Conservation (phyloP, 2,888 invertebrate species). For the Diarsia mendica region DNA sequence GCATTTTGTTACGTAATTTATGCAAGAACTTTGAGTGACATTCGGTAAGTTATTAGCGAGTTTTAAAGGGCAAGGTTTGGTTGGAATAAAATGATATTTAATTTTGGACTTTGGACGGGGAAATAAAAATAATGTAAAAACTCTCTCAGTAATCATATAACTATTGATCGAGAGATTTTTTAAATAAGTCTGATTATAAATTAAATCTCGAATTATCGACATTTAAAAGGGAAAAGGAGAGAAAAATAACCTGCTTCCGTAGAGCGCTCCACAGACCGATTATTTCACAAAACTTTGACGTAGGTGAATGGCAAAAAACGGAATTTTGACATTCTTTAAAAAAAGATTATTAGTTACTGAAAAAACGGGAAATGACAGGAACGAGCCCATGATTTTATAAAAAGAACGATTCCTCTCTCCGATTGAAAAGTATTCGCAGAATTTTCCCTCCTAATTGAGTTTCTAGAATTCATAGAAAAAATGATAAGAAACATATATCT, state of each 20-base stretch:
- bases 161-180: background rate
- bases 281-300: too few species aligned
- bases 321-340: too few species aligned
- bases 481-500: constrained; percentile 9
- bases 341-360: too few species aligned
- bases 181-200: background rate
- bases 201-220: too few species aligned
- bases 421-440: too few species aligned
- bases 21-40: constrained; percentile 45
- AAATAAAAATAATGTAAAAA: background rate
- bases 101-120: background rate
- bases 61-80: constrained; percentile 17
- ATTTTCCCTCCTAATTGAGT: background rate
- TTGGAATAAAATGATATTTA: constrained; percentile 17
- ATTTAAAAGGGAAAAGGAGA: too few species aligned
- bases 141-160: background rate
- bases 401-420: too few species aligned
- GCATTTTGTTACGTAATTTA: constrained; percentile 51
- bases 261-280: too few species aligned
- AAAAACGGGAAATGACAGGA: too few species aligned
- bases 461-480: background rate
- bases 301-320: too few species aligned
- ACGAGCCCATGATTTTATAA: too few species aligned
- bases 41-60: constrained; percentile 36
- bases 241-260: too few species aligned